Percentiles rank a stretch among this genome's conserved stretches.
phyloP scores from a whole-genome alignment of 2,797 vertebrate species.

The Rhynchonycteris naso region DNA sequence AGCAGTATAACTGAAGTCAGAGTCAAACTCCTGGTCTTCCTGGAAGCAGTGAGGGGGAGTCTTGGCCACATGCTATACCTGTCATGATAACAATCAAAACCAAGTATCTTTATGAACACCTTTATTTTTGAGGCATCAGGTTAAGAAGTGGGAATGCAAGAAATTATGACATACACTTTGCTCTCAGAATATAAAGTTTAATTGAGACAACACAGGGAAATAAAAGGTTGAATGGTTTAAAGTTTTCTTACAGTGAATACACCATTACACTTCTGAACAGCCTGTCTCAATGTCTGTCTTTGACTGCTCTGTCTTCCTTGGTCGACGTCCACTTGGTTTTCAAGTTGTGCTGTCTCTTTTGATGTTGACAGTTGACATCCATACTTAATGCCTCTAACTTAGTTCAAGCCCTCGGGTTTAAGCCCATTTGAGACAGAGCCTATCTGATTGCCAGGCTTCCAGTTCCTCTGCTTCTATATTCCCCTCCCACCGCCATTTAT shows the following conservation, averaged over 20 bases:
- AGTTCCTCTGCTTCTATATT: background rate
- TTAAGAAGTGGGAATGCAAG: background rate
- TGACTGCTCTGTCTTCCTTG: background rate
- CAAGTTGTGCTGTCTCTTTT: background rate
- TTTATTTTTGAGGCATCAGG: background rate
- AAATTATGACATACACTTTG: background rate
- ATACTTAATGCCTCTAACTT: background rate
- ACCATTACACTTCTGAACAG: background rate
- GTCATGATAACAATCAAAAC: background rate
- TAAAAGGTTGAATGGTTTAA: background rate
- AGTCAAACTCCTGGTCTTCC: constrained; percentile 26
- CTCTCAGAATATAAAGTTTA: constrained; percentile 16
- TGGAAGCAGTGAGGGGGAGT: background rate
- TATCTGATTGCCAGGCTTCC: background rate
- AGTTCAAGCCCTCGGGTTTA: background rate
- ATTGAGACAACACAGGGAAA: background rate
- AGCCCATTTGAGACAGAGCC: background rate
- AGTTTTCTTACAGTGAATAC: background rate
- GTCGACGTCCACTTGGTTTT: background rate
- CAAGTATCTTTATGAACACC: background rate
- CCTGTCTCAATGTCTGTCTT: background rate
- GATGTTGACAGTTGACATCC: background rate
- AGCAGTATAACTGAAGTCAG: constrained; percentile 36
- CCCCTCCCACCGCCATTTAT: background rate
- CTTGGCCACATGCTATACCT: background rate